A percentile compares a stretch with the other conserved stretches of the same genome.
Evolutionary conservation across 2,113 vertebrate genomes (phyloP).

Genomic region (Eretmochelys imbricata): DNA sequence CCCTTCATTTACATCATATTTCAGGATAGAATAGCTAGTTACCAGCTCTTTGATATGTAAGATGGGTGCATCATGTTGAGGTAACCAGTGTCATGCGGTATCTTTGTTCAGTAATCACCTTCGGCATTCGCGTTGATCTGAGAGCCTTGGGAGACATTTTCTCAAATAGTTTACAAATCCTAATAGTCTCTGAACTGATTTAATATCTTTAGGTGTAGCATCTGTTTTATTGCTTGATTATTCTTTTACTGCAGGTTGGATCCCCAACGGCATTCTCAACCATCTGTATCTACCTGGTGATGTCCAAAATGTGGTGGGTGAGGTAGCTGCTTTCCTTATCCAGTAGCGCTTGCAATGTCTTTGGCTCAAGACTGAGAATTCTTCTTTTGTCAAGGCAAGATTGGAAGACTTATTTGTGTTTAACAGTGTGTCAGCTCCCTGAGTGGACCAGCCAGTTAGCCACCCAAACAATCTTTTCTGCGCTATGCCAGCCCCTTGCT

Average conservation of each 20-base stretch:
- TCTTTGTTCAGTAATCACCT: background rate
- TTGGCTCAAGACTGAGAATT: background rate
- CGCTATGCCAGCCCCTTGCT: background rate
- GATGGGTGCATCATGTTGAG: background rate
- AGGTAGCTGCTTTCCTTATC: background rate
- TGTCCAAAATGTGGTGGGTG: background rate
- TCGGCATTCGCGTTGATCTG: background rate
- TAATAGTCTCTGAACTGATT: background rate
- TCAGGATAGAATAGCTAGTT: background rate
- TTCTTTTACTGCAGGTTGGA: background rate
- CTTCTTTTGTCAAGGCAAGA: background rate
- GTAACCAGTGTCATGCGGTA: background rate
- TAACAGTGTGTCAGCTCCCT: background rate
- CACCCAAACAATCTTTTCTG: background rate
- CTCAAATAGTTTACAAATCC: background rate
- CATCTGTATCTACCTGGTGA: background rate
- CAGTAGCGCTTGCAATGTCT: background rate
- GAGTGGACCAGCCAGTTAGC: background rate
- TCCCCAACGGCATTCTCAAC: background rate
- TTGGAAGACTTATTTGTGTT: background rate
- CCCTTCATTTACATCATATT: background rate
- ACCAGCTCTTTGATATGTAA: background rate
- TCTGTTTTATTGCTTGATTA: background rate
- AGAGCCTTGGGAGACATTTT: background rate
- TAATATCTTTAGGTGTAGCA: background rate